These are phyloP conservation scores for Rotaria socialis DNA, from an alignment of 2,888 invertebrate species.

Conservation along the genomic window DNA sequence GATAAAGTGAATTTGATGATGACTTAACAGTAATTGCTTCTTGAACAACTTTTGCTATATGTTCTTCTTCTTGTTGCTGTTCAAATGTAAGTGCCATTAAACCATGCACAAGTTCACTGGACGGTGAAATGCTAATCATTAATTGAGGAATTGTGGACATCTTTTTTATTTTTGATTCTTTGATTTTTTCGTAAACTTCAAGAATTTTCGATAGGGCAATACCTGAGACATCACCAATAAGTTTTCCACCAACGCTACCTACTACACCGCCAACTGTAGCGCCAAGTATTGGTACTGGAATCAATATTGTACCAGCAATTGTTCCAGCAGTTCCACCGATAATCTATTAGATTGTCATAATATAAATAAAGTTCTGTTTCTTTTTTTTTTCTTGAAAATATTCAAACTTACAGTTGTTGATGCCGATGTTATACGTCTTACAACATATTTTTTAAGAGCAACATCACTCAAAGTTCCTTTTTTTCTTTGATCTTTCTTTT, in stretches of 20 bases:
- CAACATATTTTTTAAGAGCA: constrained; percentile 29
- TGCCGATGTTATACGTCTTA: constrained; percentile 1
- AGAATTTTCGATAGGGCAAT: constrained; percentile 25
- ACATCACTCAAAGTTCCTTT: constrained; percentile 33
- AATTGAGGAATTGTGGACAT: background rate
- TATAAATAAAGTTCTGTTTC: too few relatives aligned
- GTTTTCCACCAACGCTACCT: constrained; percentile 22
- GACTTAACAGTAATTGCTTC: background rate
- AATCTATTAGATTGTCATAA: background rate
- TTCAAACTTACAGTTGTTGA: background rate
- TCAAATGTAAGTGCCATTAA: background rate
- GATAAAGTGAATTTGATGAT: background rate
- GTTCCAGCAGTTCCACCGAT: background rate
- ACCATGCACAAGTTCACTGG: background rate
- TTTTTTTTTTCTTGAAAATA: background rate
- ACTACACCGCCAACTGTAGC: constrained; percentile 7
- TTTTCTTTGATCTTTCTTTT: background rate
- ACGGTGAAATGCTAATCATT: background rate
- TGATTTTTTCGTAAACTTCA: background rate
- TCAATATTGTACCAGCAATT: background rate
- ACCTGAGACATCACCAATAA: constrained; percentile 5
- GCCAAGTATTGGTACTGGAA: constrained; percentile 18
- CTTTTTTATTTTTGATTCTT: background rate
- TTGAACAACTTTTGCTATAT: background rate
- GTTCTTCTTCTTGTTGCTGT: background rate